Evolutionary conservation across 2,113 vertebrate species (phyloP).

Genomic region (Salvelinus sp.): DNA sequence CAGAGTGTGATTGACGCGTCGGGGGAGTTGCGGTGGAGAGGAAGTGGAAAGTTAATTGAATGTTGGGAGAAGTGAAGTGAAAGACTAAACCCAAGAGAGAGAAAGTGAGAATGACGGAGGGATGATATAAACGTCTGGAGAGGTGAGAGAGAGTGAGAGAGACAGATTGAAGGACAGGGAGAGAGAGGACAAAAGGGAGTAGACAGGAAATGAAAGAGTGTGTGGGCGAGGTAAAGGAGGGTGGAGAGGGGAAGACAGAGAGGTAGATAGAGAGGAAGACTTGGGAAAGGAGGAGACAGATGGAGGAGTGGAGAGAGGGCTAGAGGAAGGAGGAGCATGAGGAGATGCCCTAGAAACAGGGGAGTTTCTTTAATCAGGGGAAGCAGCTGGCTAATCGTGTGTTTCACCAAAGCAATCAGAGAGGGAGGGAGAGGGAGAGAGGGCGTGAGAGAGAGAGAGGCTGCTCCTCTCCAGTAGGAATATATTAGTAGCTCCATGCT

Average conservation of each 20-base stretch:
- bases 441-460: constrained; percentile 1
- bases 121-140: not conserved
- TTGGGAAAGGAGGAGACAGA: constrained; percentile 36
- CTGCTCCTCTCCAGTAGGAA: constrained; percentile 10
- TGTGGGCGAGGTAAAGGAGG: constrained; percentile 16
- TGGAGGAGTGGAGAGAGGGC: constrained; percentile 28
- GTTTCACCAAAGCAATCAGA: constrained; percentile 60
- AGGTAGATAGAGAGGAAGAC: constrained; percentile 19
- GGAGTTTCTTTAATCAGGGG: constrained; percentile 61
- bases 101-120: constrained; percentile 7
- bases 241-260: constrained; percentile 11
- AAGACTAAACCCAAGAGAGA: constrained; percentile 19
- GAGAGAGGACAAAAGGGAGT: constrained; percentile 25
- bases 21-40: constrained; percentile 16
- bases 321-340: constrained; percentile 10
- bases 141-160: constrained; percentile 14
- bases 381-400: constrained; percentile 64
- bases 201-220: constrained; percentile 23
- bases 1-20: constrained; percentile 30
- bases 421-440: constrained; percentile 29
- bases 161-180: constrained; percentile 24
- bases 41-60: constrained; percentile 42
- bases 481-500: constrained; percentile 1
- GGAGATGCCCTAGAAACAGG: constrained; percentile 47
- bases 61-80: constrained; percentile 23